Base-by-base conservation (phyloP, 2,888 invertebrate species). In the Pedicia rivosa region DNA sequence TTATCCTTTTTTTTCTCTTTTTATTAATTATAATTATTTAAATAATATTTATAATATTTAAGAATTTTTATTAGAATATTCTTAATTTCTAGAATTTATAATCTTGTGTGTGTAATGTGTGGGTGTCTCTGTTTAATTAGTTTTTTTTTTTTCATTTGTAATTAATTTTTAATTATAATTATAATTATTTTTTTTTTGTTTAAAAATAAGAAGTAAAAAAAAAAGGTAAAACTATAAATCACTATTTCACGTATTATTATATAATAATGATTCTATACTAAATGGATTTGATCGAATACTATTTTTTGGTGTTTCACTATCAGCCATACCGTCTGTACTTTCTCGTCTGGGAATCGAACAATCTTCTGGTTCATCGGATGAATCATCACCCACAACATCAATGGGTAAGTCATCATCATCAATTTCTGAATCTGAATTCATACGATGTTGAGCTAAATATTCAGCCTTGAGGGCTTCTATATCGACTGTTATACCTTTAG, bases 401-500 rank as follows among this genome's bases (percentile, higher is more conserved):
- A 86, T 86, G 63, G 78, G 77, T 57, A 75, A 72, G 45, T 72
- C 72, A 50, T 77, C 77, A 36, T 76, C 76, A 48, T 72, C 72
- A 22, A 62, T 63, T 43, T 72, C 72, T 27, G 72, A 73, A 44
- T 72, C 72, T 8, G 71, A 71, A 48, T 70, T 70, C 46, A 72
- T 70, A 45, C 77, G 68, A 48, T 78, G 76, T 57, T 83, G 83
- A 9, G 80, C 77, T 49, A 88, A 71, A 66, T 87, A 87, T 57
- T 90, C 88, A 32, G 81, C 68, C 49, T 82, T 78, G 35, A 90
- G 64, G 3, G 87, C 81, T 50, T 86, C 82, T 43, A 90, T 62
- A 58, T 88, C 87, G 15, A 90, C 88, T 13, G 82, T 75, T 51
- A 90, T 86, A 47, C 90, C 90, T 60, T 88, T 88, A 35, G 84